Conservation (phyloP, 2,113 vertebrate species). For the Stercorarius parasiticus region DNA sequence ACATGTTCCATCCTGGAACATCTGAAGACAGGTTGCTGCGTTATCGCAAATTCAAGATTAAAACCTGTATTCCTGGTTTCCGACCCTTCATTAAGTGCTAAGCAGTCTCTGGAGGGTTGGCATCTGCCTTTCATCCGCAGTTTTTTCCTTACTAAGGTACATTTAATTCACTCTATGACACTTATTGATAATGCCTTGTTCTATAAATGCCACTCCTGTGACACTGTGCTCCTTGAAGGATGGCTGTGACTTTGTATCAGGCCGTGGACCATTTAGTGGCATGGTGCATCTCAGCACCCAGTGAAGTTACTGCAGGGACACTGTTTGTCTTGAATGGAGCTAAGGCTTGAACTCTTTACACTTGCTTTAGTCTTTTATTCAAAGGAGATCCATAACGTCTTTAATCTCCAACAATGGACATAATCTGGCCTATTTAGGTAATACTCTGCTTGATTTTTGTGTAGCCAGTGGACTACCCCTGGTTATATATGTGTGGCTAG, state of each 20-base stretch:
- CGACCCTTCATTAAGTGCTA: neutral
- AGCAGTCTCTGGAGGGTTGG: neutral
- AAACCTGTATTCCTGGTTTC: neutral
- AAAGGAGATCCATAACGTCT: neutral
- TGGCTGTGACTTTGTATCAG: neutral
- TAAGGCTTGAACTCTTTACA: neutral
- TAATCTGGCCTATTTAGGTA: neutral
- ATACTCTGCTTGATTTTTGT: neutral
- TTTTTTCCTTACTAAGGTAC: neutral
- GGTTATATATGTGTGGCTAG: neutral
- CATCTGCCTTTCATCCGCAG: neutral
- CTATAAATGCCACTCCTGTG: neutral
- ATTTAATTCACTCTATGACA: neutral
- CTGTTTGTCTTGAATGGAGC: neutral
- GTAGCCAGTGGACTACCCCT: neutral
- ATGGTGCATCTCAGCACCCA: neutral
- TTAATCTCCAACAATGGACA: neutral
- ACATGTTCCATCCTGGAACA: neutral
- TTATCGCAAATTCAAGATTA: neutral
- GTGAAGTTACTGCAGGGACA: neutral
- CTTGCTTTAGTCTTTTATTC: neutral
- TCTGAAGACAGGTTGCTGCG: neutral
- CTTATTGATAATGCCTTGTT: neutral
- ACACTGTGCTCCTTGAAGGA: neutral
- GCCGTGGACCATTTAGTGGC: neutral